Percentiles rank a stretch among this genome's conserved stretches.
Conservation (phyloP, 2,888 invertebrate species). For the Cinara cedri region DNA sequence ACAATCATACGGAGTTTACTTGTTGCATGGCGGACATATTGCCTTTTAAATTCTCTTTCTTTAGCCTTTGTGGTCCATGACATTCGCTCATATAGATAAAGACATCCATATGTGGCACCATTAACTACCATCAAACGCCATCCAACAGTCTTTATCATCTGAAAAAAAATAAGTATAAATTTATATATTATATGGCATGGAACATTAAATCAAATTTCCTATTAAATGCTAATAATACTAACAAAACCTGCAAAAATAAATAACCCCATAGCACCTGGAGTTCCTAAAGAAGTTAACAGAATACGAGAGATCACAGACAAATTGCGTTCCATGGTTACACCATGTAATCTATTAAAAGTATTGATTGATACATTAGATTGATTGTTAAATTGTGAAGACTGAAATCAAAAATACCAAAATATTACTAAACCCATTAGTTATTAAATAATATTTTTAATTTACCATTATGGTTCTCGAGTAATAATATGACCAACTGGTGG, state of each 20-base stretch:
- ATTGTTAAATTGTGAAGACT: constrained; percentile 67
- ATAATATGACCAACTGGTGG: neutral
- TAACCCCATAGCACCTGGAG: constrained; percentile 95
- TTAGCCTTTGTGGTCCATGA: constrained; percentile 98
- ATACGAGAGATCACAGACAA: constrained; percentile 76
- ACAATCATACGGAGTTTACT: constrained; percentile 92
- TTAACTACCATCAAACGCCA: constrained; percentile 91
- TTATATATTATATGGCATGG: neutral
- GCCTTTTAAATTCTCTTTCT: constrained; percentile 90
- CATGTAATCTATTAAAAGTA: constrained; percentile 35
- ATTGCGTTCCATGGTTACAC: constrained; percentile 42
- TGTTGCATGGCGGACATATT: constrained; percentile 91
- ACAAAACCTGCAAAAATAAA: constrained; percentile 90
- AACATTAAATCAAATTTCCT: neutral
- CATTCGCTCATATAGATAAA: constrained; percentile 94
- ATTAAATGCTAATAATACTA: constrained; percentile 62
- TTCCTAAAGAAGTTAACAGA: constrained; percentile 80
- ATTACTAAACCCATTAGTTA: neutral
- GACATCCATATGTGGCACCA: constrained; percentile 82
- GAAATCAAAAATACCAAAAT: neutral
- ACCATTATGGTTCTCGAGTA: constrained; percentile 17
- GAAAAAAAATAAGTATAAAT: constrained; percentile 59
- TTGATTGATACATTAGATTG: constrained; percentile 64
- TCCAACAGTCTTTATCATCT: constrained; percentile 95
- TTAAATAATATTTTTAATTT: neutral